A percentile compares a stretch with the other conserved stretches of the same genome.
Conservation (phyloP, 2,113 vertebrate genomes). For the Pyxicephalus adspersus region DNA sequence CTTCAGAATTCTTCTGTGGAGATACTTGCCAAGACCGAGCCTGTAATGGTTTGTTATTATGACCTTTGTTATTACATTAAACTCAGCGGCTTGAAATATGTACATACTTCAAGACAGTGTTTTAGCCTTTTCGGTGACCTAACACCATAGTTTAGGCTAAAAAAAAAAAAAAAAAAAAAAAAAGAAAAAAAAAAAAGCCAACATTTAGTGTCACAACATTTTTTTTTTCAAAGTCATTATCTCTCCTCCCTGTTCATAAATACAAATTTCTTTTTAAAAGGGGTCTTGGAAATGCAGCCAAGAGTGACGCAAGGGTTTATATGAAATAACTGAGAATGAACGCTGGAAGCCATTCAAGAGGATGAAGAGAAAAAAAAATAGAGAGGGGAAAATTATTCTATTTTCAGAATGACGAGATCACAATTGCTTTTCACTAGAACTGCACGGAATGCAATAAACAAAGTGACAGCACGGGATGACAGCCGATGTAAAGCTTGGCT, state of each 20-base stretch:
- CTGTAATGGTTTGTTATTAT: slow-evolving; percentile 97
- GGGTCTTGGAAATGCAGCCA: slow-evolving; percentile 80
- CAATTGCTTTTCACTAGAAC: neutral
- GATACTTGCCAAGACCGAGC: slow-evolving; percentile 79
- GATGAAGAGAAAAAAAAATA: neutral
- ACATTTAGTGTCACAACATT: slow-evolving; percentile 75
- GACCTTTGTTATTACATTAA: slow-evolving; percentile 96
- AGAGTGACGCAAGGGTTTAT: slow-evolving; percentile 76
- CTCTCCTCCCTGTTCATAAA: slow-evolving; percentile 80
- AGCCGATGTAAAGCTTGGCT: slow-evolving; percentile 6
- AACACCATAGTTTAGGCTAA: slow-evolving; percentile 81
- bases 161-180: slow-evolving; percentile 69
- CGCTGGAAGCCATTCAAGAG: slow-evolving; percentile 61
- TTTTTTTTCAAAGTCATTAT: slow-evolving; percentile 80
- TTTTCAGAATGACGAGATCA: slow-evolving; percentile 19
- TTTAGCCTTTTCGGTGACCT: slow-evolving; percentile 86
- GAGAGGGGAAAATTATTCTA: slow-evolving; percentile 3
- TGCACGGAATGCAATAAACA: slow-evolving; percentile 23
- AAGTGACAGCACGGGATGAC: slow-evolving; percentile 22
- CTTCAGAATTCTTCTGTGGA: slow-evolving; percentile 80
- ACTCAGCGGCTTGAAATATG: slow-evolving; percentile 81
- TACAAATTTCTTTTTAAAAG: slow-evolving; percentile 85
- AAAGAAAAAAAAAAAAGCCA: slow-evolving; percentile 64
- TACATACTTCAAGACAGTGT: slow-evolving; percentile 79
- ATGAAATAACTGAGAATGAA: slow-evolving; percentile 71